Base-by-base conservation (phyloP, 2,797 vertebrate species). In the Lindbergichthys nudifrons region DNA sequence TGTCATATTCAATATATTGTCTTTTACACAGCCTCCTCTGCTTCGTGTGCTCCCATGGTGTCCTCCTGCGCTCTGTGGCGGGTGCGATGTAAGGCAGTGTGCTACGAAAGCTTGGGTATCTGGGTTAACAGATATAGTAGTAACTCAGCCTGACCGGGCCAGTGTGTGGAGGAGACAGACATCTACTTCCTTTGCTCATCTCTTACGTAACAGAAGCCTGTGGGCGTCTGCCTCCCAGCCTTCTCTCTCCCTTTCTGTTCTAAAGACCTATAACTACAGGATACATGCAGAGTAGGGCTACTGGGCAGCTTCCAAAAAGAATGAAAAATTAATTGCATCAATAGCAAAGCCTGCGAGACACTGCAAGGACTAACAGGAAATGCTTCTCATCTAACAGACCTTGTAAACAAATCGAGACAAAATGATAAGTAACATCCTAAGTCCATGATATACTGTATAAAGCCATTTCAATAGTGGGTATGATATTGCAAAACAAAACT, bases 81-180 rank as follows among this genome's bases (percentile, higher is more conserved):
- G 81, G 53, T 71, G 75, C 77, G 74, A 83, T 88, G 83, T 90
- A 70, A 92, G 92, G 84, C 87, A 90, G 88, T 84, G 85, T 92
- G 87, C 83, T 90, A 88, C 71, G 15, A 73, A 73, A 47, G 77
- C n/a, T 53, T 10, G 14, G 51, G 68, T 71, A 88, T 91, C 69
- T 92, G 68, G 88, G 89, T 90, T 89, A 90, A 86, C 85, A 85
- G 70, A 84, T 81, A 81, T 75, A 79, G 82, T 72, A 73, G 84
- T 85, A 83, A 81, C 79, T 88, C 81, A 56, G 75, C 50, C 80
- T 82, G 85, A 84, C 85, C 63, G 61, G 81, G 82, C 79, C 79
- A 70, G 79, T 63, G 80, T 56, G 76, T 43, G 65, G 79, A 86
- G 46, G 67, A 85, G 84, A 80, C 83, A 80, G 83, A 89, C 79